Conservation (phyloP, 2,113 vertebrate genomes). For the Onychostoma macrolepis region DNA sequence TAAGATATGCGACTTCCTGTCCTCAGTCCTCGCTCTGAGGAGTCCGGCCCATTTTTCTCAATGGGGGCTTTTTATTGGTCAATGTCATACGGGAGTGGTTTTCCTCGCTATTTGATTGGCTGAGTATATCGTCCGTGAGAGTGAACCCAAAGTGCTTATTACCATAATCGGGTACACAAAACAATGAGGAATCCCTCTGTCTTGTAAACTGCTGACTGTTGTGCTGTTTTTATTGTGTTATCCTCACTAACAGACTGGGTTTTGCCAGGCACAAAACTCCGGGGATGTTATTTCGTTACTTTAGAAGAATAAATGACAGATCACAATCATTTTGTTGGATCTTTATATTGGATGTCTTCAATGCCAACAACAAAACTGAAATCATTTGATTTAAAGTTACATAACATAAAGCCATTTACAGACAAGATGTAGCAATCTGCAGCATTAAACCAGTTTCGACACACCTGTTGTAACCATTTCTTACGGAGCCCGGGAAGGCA, state of each 20-base stretch:
- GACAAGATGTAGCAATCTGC: neutral
- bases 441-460: neutral
- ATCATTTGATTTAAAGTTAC: neutral
- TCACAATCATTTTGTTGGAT: neutral
- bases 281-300: neutral
- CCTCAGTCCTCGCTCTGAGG: neutral
- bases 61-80: slow-evolving; percentile 59
- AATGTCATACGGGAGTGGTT: neutral
- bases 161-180: slow-evolving; percentile 53
- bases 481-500: too few species aligned
- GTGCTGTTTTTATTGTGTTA: slow-evolving; percentile 38
- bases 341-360: neutral
- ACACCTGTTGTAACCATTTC: neutral
- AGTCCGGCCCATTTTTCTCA: slow-evolving; percentile 57
- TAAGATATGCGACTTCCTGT: slow-evolving; percentile 34
- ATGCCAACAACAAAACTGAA: neutral
- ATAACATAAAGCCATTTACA: neutral
- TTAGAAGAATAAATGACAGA: slow-evolving; percentile 27
- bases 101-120: slow-evolving; percentile 17
- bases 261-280: neutral
- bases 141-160: slow-evolving; percentile 41
- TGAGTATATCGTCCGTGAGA: slow-evolving; percentile 8
- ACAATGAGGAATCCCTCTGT: slow-evolving; percentile 61
- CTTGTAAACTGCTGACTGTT: slow-evolving; percentile 41
- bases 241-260: slow-evolving; percentile 59